These are phyloP conservation scores for Lymantria dispar DNA, from an alignment of 2,888 invertebrate species.

Conservation along the genomic window DNA sequence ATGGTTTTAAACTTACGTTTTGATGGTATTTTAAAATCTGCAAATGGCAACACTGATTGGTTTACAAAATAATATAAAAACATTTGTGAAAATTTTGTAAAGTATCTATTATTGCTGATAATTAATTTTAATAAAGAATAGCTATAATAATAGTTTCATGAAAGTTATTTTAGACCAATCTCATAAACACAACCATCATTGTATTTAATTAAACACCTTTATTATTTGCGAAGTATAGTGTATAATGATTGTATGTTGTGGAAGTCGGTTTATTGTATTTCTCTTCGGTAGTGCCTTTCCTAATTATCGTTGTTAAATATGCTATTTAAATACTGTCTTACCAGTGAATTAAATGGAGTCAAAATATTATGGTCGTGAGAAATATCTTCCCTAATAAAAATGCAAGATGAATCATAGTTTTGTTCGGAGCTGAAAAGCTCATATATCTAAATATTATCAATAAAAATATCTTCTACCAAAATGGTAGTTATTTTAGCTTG, in stretches of 20 bases:
- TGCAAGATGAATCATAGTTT: background rate
- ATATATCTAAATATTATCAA: constrained; percentile 4
- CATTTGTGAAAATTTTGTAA: background rate
- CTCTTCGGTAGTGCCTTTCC: constrained; percentile 61
- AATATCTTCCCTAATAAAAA: constrained; percentile 3
- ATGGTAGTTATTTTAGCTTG: constrained; percentile 33
- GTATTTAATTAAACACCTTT: background rate
- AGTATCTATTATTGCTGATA: too few relatives aligned
- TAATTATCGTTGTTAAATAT: constrained; percentile 16
- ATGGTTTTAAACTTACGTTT: too few relatives aligned
- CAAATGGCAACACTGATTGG: background rate
- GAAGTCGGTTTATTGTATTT: constrained; percentile 23
- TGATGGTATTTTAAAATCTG: background rate
- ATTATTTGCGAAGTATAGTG: background rate
- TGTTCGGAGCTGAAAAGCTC: background rate
- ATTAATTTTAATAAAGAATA: background rate
- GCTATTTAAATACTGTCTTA: background rate
- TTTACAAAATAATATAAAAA: background rate
- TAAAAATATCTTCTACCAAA: constrained; percentile 24
- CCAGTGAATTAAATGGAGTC: constrained; percentile 10
- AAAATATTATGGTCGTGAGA: constrained; percentile 10
- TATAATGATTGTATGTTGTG: background rate
- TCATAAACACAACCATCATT: background rate
- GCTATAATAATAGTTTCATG: background rate
- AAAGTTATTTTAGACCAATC: background rate